Conservation (phyloP, 2,888 invertebrate species). For the Acanthopleura granulata region DNA sequence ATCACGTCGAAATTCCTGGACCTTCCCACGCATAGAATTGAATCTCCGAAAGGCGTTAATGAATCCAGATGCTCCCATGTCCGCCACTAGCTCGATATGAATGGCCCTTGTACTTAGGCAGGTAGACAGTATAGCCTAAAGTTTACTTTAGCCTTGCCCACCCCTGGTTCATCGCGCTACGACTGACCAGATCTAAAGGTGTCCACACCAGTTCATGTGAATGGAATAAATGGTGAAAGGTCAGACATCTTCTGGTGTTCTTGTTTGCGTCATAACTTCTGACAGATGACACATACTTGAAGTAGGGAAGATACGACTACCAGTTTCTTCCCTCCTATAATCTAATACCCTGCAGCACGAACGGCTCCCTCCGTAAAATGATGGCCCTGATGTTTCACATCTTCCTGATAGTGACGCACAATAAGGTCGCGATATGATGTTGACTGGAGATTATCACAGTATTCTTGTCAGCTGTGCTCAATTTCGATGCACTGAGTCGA, state of each 20-base stretch:
- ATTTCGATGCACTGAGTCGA: background rate
- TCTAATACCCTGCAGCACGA: slow-evolving; percentile 12
- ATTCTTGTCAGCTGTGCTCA: slow-evolving; percentile 2
- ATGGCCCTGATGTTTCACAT: slow-evolving; percentile 21
- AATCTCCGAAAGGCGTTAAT: slow-evolving; percentile 31
- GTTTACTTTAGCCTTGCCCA: slow-evolving; percentile 30
- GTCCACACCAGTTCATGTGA: background rate
- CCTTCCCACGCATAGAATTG: slow-evolving; percentile 28
- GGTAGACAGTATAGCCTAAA: slow-evolving; percentile 34
- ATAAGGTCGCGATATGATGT: slow-evolving; percentile 19
- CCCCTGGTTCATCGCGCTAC: slow-evolving; percentile 27
- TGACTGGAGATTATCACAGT: slow-evolving; percentile 15
- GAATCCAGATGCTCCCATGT: slow-evolving; percentile 29
- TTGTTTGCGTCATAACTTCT: slow-evolving; percentile 24
- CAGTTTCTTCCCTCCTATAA: slow-evolving; percentile 9
- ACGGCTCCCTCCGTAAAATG: slow-evolving; percentile 22
- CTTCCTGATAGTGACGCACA: slow-evolving; percentile 17
- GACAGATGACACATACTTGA: slow-evolving; percentile 27
- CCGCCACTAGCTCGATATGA: slow-evolving; percentile 33
- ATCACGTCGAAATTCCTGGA: slow-evolving; percentile 27
- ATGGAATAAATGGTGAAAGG: background rate
- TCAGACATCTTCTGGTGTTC: slow-evolving; percentile 30
- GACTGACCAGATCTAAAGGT: slow-evolving; percentile 25
- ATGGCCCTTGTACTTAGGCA: slow-evolving; percentile 30
- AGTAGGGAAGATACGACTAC: slow-evolving; percentile 23